Conservation (phyloP, 1,140 invertebrate species). For the Liolophura sinensis region DNA sequence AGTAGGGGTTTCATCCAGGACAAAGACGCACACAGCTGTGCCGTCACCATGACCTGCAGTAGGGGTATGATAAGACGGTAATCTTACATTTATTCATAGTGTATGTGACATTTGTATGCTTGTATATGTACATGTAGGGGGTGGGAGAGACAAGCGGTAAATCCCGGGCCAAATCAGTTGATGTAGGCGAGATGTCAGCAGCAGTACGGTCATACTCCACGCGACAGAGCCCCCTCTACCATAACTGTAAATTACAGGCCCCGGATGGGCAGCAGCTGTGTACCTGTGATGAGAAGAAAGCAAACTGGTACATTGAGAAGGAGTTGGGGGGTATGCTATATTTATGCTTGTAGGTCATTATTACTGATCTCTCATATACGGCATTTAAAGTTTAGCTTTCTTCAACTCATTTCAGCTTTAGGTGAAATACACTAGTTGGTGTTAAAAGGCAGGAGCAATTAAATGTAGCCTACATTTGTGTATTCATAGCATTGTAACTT, state of each 20-base stretch:
- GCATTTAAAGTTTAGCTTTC: background rate
- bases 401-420: constrained; percentile 3
- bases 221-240: constrained; percentile 68
- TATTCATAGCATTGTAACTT: too few species aligned
- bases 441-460: too few species aligned
- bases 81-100: too few species aligned
- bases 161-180: background rate
- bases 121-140: too few species aligned
- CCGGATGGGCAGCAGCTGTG: constrained; percentile 79
- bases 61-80: too few species aligned
- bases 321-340: constrained; percentile 62
- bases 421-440: too few species aligned
- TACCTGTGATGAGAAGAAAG: constrained; percentile 81
- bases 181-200: background rate
- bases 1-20: too few species aligned
- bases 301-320: constrained; percentile 76
- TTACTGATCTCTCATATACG: background rate
- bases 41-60: too few species aligned
- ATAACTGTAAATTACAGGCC: constrained; percentile 78
- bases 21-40: too few species aligned
- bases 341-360: background rate
- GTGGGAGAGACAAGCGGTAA: background rate
- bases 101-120: too few species aligned
- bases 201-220: constrained; percentile 30
- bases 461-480: too few species aligned